These are phyloP conservation scores for Blera fallax DNA, from an alignment of 2,888 invertebrate genomes.

Conservation along the genomic window DNA sequence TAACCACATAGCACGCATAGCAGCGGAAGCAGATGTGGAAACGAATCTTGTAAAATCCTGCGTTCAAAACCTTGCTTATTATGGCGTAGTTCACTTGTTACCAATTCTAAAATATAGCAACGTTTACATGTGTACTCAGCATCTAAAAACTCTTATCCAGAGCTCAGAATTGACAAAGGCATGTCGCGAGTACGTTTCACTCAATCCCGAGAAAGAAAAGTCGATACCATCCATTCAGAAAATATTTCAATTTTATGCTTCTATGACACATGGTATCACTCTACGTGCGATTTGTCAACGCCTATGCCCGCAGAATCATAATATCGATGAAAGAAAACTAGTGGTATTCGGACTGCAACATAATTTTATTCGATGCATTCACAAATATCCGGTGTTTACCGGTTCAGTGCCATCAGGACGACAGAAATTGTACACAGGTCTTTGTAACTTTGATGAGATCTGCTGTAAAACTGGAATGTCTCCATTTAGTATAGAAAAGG, in stretches of 20 bases:
- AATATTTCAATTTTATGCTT: slow-evolving; percentile 84
- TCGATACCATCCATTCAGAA: slow-evolving; percentile 79
- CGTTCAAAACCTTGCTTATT: slow-evolving; percentile 94
- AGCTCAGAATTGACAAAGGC: slow-evolving; percentile 87
- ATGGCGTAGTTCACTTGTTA: slow-evolving; percentile 87
- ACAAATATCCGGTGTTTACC: slow-evolving; percentile 83
- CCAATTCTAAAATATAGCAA: slow-evolving; percentile 93
- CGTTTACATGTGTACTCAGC: slow-evolving; percentile 91
- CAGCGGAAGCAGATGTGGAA: slow-evolving; percentile 95
- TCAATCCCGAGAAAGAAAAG: slow-evolving; percentile 79
- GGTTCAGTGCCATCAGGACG: slow-evolving; percentile 82
- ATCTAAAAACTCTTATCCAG: slow-evolving; percentile 86
- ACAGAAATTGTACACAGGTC: slow-evolving; percentile 89
- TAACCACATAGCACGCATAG: slow-evolving; percentile 94
- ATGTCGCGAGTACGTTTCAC: slow-evolving; percentile 84
- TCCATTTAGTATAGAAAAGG: slow-evolving; percentile 89
- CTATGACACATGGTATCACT: slow-evolving; percentile 88
- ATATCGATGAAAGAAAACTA: slow-evolving; percentile 82
- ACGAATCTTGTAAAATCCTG: slow-evolving; percentile 96
- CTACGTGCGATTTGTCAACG: slow-evolving; percentile 87
- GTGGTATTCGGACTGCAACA: slow-evolving; percentile 85
- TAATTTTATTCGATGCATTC: slow-evolving; percentile 84
- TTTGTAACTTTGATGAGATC: slow-evolving; percentile 93
- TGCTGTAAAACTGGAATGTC: slow-evolving; percentile 92
- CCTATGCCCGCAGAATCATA: slow-evolving; percentile 84